These are phyloP conservation scores for Sitta carolinensis DNA, from an alignment of 2,797 vertebrate genomes.

Conservation along the genomic window DNA sequence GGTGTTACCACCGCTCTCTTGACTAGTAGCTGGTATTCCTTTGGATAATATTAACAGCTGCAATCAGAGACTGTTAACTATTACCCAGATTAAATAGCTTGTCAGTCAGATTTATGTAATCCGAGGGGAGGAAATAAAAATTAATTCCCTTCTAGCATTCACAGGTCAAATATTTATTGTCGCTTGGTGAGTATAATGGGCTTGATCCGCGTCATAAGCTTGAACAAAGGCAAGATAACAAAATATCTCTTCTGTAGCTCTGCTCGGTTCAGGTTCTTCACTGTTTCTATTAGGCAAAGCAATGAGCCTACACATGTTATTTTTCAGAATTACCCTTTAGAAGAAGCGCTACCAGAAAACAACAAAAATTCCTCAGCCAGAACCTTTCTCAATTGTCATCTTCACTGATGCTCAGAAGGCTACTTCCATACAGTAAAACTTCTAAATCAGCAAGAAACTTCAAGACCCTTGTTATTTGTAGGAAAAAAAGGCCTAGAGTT, in stretches of 20 bases:
- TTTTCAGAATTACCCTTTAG: not conserved
- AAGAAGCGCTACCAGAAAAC: not conserved
- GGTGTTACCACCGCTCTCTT: slow-evolving; percentile 8
- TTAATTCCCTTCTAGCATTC: slow-evolving; percentile 1
- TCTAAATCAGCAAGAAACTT: not conserved
- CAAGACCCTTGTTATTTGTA: not conserved
- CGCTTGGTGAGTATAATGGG: not conserved
- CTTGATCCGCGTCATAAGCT: not conserved
- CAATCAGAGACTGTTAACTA: slow-evolving; percentile 55
- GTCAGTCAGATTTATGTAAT: slow-evolving; percentile 54
- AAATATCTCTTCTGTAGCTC: not conserved
- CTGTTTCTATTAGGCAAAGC: slow-evolving; percentile 12
- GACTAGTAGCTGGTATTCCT: slow-evolving; percentile 38
- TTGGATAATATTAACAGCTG: slow-evolving; percentile 52
- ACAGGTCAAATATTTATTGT: slow-evolving; percentile 38
- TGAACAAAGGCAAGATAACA: slow-evolving; percentile 1
- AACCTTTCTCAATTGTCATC: not conserved
- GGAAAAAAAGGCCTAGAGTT: not conserved
- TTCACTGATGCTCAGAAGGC: not conserved
- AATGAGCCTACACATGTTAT: not conserved
- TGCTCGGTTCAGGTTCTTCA: not conserved
- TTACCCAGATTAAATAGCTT: slow-evolving; percentile 49
- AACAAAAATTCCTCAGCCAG: not conserved
- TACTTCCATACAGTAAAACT: not conserved
- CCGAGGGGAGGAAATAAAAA: not conserved